Evolutionary conservation across 2,113 vertebrate genomes (phyloP), one percentile per base, ranked within the genome.

Genomic region (Aphyosemion australe): DNA sequence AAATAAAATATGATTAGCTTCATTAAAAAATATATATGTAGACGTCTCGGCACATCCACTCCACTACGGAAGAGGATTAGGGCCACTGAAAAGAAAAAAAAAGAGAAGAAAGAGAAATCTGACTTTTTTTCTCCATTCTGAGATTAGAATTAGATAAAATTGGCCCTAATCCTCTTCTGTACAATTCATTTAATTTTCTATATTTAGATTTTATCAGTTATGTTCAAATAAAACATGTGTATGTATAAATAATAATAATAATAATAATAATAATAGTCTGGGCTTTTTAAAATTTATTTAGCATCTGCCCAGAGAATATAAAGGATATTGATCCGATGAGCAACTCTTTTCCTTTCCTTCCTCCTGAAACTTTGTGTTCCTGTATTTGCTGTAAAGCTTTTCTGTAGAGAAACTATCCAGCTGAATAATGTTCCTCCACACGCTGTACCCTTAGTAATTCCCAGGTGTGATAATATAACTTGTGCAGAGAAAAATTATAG

Each of bases 301-400:
- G 61, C 57, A 26, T 26, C 26, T 82, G 66, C 79, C 71, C 76
- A 32, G 75, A 47, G 65, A 73, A 79, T 65, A 26, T 26, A 26
- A 26, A 87, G 48, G 53, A 60, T 85, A 89, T 87, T 69, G 82
- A 91, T 89, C 61, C 69, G 56, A 61, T 56, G 61, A 60, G 53
- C 66, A 73, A 14, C 59, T 69, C 49, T 72, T 63, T 50, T 63
- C 53, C 34, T 18, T 49, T 71, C 9, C 58, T 48, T 6, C 21
- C 20, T 26, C 59, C 54, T 65, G 50, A 26, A 61, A 16, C 51
- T 47, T 20, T 19, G n/a, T 66, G 18, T 61, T 54, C 39, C 18
- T 8, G 47, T 75, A 50, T 65, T 72, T 65, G 37, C 51, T 49
- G 54, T 19, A 65, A 50, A 3, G 0, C 45, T 64, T 59, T 78